Base-by-base conservation (phyloP, 2,888 invertebrate species). In the Terebella lapidaria region DNA sequence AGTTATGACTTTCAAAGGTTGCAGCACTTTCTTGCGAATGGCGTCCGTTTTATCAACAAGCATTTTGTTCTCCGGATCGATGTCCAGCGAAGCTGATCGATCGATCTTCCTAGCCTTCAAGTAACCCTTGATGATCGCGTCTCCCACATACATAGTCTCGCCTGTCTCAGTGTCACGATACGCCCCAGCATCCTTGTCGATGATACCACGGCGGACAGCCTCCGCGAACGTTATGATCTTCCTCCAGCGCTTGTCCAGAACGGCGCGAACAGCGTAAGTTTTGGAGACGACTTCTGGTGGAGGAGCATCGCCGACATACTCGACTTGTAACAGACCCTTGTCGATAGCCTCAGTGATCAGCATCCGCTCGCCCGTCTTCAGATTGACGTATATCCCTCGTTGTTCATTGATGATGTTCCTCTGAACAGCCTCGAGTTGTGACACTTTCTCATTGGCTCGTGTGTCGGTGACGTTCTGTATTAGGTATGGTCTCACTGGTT, bases 391-490 rank as follows among this genome's bases (percentile, higher is more conserved):
- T 1, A 75, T 56, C 5, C 78, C 76, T 58, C 70, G 70, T 10
- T 68, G 92, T 4, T 94, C 91, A 74, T 94, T 93, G 78, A 88
- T 88, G 55, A 95, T 85, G 77, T 94, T 93, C 73, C 88, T 86
- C 77, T 92, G 91, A 72, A 95, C 93, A 27, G 94, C 94, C 84
- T 94, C 92, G 29, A 69, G 60, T 3, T 70, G 67, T 22, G 58
- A 54, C 3, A 70, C 49, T 26, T 61, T 47, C 54, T 63, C 49
- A 3, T 47, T 58, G 27, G 55, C 45, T 25, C 10, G 10, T 2
- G 59, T 62, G 62, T 62, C 62, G 26, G 30, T 46, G 47, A 57
- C 57, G 10, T 27, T 35, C 1, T 28, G 26, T 29, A 62, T 47
- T 27, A n/a, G 49, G 60, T 59, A 62, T 2, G 60, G 62, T 20